These are phyloP conservation scores for Neoseiulus cucumeris DNA, from an alignment of 1,140 invertebrate species.

Conservation along the genomic window DNA sequence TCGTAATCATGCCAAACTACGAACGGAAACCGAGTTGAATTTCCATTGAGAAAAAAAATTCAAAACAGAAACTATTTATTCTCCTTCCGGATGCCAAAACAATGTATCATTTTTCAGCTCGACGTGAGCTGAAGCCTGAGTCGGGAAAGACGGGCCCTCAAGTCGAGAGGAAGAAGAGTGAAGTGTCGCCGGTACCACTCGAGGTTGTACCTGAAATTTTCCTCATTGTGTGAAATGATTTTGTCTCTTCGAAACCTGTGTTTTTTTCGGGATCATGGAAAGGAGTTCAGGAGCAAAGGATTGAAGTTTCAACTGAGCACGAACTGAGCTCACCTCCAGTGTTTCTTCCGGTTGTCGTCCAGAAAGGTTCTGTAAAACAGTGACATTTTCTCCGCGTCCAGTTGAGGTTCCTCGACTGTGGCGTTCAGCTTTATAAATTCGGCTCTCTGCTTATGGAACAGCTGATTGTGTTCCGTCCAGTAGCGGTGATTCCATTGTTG, in stretches of 20 bases:
- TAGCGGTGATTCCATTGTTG: neutral
- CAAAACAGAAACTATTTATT: no score
- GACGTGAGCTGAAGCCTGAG: neutral
- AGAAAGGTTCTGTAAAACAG: neutral
- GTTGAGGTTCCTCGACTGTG: neutral
- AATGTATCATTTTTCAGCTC: neutral
- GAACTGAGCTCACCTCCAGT: conserved; percentile 7
- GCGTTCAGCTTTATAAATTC: neutral
- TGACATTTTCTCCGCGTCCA: neutral
- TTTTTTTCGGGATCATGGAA: no score
- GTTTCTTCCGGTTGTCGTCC: neutral
- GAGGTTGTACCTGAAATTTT: neutral
- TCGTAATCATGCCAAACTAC: no score
- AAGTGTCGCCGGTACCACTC: conserved; percentile 5
- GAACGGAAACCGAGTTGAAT: no score
- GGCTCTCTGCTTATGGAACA: neutral
- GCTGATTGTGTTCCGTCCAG: neutral
- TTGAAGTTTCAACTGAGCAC: no score
- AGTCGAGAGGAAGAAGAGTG: neutral
- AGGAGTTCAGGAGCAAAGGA: no score
- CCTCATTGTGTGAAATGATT: no score
- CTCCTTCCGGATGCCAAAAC: no score
- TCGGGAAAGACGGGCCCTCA: neutral
- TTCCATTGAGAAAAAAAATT: no score
- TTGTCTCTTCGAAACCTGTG: no score